These are phyloP conservation scores for Pterocles gutturalis DNA, from an alignment of 2,113 vertebrate genomes.

Conservation along the genomic window DNA sequence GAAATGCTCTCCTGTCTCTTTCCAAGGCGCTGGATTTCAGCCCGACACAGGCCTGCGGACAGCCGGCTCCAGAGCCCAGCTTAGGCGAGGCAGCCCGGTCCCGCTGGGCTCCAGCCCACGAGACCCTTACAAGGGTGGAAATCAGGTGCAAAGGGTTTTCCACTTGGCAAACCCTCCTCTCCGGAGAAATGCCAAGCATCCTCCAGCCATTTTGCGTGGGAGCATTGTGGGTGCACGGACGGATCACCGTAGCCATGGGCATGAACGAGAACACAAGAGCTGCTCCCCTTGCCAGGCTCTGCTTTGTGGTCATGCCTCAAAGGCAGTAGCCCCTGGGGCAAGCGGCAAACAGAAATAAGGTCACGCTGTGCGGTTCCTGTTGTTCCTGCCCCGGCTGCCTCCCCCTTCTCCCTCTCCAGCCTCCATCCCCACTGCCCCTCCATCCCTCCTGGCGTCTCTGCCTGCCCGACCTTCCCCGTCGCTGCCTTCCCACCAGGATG, in stretches of 20 bases:
- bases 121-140: not conserved
- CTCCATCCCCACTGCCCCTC: not conserved
- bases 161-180: not conserved
- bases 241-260: not conserved
- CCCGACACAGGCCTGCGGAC: not conserved
- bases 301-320: not conserved
- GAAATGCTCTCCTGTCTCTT: not conserved
- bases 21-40: not conserved
- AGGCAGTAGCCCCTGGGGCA: not conserved
- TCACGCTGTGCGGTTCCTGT: not conserved
- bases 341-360: conserved; percentile 18
- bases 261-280: not conserved
- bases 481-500: conserved; percentile 19
- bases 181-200: not conserved
- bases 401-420: not conserved
- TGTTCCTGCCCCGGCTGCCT: not conserved
- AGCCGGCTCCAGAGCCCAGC: not conserved
- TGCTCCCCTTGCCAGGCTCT: not conserved
- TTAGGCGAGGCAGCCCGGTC: not conserved
- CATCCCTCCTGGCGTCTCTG: not conserved
- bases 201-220: not conserved
- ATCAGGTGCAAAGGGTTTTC: not conserved
- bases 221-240: not conserved
- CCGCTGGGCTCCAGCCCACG: not conserved
- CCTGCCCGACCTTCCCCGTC: not conserved